Evolutionary conservation across 2,113 vertebrate genomes (phyloP).

Genomic region (Sigmodon hispidus): DNA sequence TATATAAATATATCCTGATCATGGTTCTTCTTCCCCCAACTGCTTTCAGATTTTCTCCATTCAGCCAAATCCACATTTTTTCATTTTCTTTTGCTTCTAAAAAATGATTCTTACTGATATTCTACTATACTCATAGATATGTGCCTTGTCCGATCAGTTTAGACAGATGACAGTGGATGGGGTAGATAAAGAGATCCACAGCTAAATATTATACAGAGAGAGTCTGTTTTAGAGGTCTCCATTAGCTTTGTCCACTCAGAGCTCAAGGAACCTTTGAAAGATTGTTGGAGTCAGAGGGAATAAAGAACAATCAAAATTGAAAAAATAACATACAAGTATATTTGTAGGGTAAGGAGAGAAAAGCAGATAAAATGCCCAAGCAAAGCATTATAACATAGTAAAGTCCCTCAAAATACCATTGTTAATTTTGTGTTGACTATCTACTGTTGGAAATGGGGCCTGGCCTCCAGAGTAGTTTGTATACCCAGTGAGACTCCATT

Average conservation of each 20-base stretch:
- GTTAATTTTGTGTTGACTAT: background rate
- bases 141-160: background rate
- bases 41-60: too few species aligned
- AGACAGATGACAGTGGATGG: background rate
- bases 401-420: background rate
- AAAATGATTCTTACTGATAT: background rate
- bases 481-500: too few species aligned
- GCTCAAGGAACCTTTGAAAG: background rate
- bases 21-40: background rate
- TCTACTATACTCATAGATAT: background rate
- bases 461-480: too few species aligned
- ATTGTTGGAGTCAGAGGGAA: background rate
- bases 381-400: background rate
- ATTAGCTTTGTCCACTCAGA: too few species aligned
- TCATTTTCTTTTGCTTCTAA: background rate
- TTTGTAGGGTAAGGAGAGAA: background rate
- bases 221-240: background rate
- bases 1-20: background rate
- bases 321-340: background rate
- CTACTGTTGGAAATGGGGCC: too few species aligned
- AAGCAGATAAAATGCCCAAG: background rate
- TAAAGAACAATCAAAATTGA: background rate
- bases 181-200: background rate
- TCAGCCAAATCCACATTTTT: background rate
- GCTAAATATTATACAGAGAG: background rate